A percentile compares a stretch with the other conserved stretches of the same genome.
Conservation (phyloP, 2,113 vertebrate species). For the Lathamus discolor region DNA sequence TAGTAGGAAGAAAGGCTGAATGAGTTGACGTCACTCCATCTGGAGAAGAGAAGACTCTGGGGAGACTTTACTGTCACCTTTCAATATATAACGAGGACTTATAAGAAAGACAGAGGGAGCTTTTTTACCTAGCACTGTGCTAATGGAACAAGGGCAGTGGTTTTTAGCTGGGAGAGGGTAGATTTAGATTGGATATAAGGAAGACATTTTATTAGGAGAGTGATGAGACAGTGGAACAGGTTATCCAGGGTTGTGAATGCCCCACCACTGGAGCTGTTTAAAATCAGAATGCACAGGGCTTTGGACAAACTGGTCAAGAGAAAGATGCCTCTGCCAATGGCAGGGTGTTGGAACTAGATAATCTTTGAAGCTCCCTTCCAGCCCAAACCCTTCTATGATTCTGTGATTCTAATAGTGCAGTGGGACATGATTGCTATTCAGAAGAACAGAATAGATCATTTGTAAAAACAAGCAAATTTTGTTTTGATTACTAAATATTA, state of each 20-base stretch:
- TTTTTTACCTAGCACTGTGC: background rate
- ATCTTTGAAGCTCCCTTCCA: background rate
- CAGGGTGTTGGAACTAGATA: accelerated
- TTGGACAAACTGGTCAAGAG: background rate
- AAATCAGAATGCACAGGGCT: background rate
- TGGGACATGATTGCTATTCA: background rate
- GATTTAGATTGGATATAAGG: background rate
- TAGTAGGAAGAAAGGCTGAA: background rate
- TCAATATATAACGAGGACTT: background rate
- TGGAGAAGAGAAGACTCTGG: background rate
- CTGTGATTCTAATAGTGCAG: background rate
- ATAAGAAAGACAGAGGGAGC: accelerated
- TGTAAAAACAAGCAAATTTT: background rate
- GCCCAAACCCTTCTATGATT: background rate
- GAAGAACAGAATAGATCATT: background rate
- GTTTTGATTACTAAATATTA: background rate
- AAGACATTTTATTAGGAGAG: background rate
- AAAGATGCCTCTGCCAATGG: background rate
- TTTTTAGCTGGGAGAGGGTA: background rate
- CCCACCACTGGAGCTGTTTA: background rate
- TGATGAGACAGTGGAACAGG: background rate
- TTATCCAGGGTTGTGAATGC: background rate
- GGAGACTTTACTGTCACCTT: background rate
- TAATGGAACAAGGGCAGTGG: background rate
- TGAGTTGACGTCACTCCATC: background rate